A percentile compares a stretch with the other conserved stretches of the same genome.
phyloP scores from a whole-genome alignment of 1,140 invertebrate species.

The Dufourea novaeangliae region DNA sequence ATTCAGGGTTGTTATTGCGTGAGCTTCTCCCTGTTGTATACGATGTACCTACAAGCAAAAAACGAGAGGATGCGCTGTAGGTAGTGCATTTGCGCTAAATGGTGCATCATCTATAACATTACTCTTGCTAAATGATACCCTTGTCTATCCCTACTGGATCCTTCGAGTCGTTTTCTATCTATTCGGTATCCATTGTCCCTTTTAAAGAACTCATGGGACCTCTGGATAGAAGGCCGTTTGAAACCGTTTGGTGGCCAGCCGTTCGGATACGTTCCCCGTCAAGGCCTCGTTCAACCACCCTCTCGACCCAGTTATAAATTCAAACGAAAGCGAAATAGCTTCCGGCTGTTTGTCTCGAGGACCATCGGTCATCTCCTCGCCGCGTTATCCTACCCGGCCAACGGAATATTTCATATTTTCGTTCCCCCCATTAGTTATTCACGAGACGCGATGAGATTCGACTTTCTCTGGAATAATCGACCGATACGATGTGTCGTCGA shows the following conservation, averaged over 20 bases:
- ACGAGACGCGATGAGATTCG: background rate
- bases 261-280: background rate
- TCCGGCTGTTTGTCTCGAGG: background rate
- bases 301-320: background rate
- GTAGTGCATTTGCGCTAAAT: background rate
- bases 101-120: background rate
- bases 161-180: background rate
- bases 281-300: background rate
- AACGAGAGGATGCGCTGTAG: background rate
- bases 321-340: background rate
- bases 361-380: background rate
- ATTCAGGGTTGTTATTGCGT: background rate
- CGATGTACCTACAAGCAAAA: background rate
- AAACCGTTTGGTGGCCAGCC: background rate
- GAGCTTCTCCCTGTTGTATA: background rate
- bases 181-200: background rate
- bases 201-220: background rate
- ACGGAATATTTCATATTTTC: constrained; percentile 7
- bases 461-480: background rate
- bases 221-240: background rate
- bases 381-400: background rate
- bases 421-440: background rate
- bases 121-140: background rate
- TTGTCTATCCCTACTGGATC: background rate
- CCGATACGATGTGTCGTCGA: background rate